Base-by-base conservation (phyloP, 2,888 invertebrate genomes). In the Adelphocoris suturalis region DNA sequence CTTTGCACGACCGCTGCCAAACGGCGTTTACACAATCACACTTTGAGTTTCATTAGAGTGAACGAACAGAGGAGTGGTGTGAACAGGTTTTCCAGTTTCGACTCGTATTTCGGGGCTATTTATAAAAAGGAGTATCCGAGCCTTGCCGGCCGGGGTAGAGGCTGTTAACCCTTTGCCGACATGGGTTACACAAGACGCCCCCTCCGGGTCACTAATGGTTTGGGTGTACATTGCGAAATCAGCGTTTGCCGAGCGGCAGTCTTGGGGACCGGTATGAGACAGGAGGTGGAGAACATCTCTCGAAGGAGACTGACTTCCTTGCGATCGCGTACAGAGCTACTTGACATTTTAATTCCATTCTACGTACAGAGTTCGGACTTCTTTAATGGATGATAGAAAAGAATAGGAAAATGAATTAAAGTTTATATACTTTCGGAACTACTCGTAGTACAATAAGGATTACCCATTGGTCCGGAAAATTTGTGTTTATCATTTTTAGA, bases 21-120 rank as follows among this genome's bases (percentile, higher is more conserved):
- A 0, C 68, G 61, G 61, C 61, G 61, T 61, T 68, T 68, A 68
- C 68, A 68, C 68, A 68, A 95, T 93, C 93, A 98, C 82, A 97
- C 97, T 0, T 97, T 97, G 92, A 97, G 97, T 52, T 96, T 98
- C 90, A 97, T 98, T 96, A 94, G 96, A 90, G 97, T 98, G 92
- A 96, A 96, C 93, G 98, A 98, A 97, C 93, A 19, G 78, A 46
- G 78, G 47, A 78, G 78, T 46, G 78, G 47, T 19, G 78, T 47
- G 78, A 78, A 78, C 78, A 78, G 78, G 78, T 78, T 78, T 78
- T 46, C 47, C 47, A 78, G 47, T 46, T 47, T 78, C 78, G 78
- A 78, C 78, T 78, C 37, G 37, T 78, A 78, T 78, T 78, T 78
- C 76, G 78, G 78, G 37, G 78, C 78, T 78, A 78, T 78, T 78